A percentile compares a stretch with the other conserved stretches of the same genome.
phyloP scores from a whole-genome alignment of 2,888 invertebrate species.

The Plemyria rubiginata region DNA sequence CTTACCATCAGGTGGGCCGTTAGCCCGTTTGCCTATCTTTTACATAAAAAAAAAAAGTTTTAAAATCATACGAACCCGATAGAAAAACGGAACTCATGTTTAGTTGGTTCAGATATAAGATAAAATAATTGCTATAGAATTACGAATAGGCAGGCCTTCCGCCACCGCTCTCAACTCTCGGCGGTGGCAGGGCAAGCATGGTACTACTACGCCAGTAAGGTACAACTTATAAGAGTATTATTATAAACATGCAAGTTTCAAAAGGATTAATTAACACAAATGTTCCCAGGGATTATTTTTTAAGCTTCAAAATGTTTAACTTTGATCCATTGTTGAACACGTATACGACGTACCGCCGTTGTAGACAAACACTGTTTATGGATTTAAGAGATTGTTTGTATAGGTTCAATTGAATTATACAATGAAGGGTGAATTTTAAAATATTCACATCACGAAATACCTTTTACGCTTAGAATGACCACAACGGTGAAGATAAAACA shows the following conservation, averaged over 20 bases:
- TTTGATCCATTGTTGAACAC: slow-evolving; percentile 34
- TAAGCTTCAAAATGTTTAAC: slow-evolving; percentile 26
- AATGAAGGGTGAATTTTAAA: slow-evolving; percentile 50
- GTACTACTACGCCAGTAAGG: too few species aligned
- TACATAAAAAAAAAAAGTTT: too few species aligned
- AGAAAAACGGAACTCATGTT: too few species aligned
- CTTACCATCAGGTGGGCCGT: too few species aligned
- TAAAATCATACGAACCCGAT: too few species aligned
- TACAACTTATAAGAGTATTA: too few species aligned
- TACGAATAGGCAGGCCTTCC: too few species aligned
- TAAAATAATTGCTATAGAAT: too few species aligned
- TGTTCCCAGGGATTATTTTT: slow-evolving; percentile 20
- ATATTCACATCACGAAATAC: slow-evolving; percentile 56
- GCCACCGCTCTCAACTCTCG: too few species aligned
- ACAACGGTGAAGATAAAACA: slow-evolving; percentile 32
- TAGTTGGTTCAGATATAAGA: too few species aligned
- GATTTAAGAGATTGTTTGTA: slow-evolving; percentile 49
- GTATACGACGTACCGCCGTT: slow-evolving; percentile 27
- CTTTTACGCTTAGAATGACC: slow-evolving; percentile 44
- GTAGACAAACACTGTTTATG: slow-evolving; percentile 45
- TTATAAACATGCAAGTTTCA: background rate
- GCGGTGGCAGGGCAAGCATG: too few species aligned
- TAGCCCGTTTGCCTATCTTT: too few species aligned
- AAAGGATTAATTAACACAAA: slow-evolving; percentile 1
- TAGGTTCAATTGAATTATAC: slow-evolving; percentile 54